A percentile compares a stretch with the other conserved stretches of the same genome.
phyloP scores from a whole-genome alignment of 1,140 invertebrate species.

The Epicauta chinensis region DNA sequence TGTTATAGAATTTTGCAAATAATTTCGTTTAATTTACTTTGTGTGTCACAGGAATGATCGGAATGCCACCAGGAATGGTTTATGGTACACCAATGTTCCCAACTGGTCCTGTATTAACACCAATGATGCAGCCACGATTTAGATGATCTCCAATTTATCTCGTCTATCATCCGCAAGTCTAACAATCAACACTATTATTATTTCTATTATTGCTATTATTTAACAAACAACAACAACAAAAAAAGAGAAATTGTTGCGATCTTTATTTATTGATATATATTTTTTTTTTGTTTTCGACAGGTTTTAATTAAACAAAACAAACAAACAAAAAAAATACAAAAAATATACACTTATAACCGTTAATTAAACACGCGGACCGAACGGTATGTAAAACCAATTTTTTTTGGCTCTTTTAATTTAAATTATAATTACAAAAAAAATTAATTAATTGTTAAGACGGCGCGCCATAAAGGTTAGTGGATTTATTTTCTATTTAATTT shows the following conservation, averaged over 20 bases:
- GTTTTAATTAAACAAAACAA: not conserved
- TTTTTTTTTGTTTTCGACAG: not conserved
- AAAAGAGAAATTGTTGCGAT: not conserved
- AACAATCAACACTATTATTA: not conserved
- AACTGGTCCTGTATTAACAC: slow-evolving; percentile 53
- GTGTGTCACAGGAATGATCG: slow-evolving; percentile 57
- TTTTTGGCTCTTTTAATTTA: no score
- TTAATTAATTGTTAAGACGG: not conserved
- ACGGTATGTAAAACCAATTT: slow-evolving; percentile 9
- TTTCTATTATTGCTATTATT: slow-evolving; percentile 1
- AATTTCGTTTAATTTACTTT: not conserved
- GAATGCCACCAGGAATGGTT: slow-evolving; percentile 60
- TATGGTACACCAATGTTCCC: slow-evolving; percentile 60
- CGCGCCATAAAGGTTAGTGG: slow-evolving; percentile 4
- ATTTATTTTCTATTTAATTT: slow-evolving; percentile 6
- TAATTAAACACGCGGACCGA: not conserved
- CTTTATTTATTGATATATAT: not conserved
- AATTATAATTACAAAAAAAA: no score
- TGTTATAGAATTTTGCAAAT: not conserved
- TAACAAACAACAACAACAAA: not conserved
- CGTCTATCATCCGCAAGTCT: slow-evolving; percentile 40
- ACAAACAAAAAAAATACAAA: not conserved
- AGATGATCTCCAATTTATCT: slow-evolving; percentile 62
- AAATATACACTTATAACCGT: not conserved
- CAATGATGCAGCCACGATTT: slow-evolving; percentile 70